Conservation (phyloP, 2,888 invertebrate species). For the Campoplex nolae region DNA sequence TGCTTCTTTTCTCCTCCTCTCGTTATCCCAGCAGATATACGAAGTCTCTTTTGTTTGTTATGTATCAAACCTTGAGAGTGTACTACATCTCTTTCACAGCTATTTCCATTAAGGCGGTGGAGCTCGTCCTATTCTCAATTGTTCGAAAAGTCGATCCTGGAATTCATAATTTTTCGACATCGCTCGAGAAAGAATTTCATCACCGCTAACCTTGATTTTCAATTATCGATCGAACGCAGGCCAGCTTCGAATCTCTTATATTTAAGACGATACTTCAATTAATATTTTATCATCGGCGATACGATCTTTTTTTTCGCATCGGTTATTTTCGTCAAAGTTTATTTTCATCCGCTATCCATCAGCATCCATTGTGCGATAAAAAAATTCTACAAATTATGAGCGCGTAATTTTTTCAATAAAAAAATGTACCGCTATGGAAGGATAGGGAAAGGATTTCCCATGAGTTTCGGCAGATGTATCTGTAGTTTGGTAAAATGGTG, state of each 20-base stretch:
- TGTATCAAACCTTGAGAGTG: slow-evolving; percentile 72
- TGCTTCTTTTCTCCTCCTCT: slow-evolving; percentile 33
- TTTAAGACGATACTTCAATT: neutral
- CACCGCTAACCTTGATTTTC: slow-evolving; percentile 33
- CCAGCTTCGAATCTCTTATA: neutral
- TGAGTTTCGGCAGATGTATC: neutral
- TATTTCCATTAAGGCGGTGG: slow-evolving; percentile 45
- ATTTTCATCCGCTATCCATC: neutral
- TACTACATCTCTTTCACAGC: slow-evolving; percentile 59
- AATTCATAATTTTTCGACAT: slow-evolving; percentile 8
- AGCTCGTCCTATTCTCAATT: slow-evolving; percentile 14
- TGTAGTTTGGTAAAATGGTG: neutral
- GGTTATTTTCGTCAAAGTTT: neutral
- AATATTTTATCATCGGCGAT: neutral
- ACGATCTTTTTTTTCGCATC: neutral
- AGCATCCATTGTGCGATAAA: neutral
- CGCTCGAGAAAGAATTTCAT: neutral
- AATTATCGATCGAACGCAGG: slow-evolving; percentile 46
- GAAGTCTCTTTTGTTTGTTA: slow-evolving; percentile 67
- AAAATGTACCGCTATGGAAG: neutral
- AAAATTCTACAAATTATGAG: neutral
- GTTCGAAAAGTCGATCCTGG: slow-evolving; percentile 11
- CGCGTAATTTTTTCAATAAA: neutral
- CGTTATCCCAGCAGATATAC: slow-evolving; percentile 2
- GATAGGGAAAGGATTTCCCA: neutral